Evolutionary conservation across 2,113 vertebrate species (phyloP).

Genomic region (Phocoena sinus): DNA sequence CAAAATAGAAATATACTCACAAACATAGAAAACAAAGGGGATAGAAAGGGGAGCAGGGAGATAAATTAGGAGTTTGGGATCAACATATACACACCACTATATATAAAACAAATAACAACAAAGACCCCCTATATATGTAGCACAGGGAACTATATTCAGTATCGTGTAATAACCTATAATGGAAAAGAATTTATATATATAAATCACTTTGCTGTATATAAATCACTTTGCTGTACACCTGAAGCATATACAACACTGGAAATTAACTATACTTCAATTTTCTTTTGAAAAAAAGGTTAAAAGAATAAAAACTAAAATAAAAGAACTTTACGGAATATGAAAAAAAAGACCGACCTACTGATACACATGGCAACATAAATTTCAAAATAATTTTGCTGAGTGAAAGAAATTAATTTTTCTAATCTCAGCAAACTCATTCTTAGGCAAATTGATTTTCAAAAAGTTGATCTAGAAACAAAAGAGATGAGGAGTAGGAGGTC

Average conservation of each 20-base stretch:
- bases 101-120: neutral
- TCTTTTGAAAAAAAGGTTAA: neutral
- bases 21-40: neutral
- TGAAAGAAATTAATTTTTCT: slow-evolving; percentile 2
- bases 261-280: neutral
- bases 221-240: neutral
- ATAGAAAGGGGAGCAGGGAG: neutral
- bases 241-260: neutral
- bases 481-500: neutral
- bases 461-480: neutral
- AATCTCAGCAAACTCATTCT: neutral
- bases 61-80: neutral
- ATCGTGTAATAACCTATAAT: neutral
- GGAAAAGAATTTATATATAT: neutral
- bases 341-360: neutral
- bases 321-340: neutral
- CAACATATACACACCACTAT: neutral
- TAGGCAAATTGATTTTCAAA: neutral
- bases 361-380: neutral
- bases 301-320: neutral
- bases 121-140: neutral
- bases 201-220: neutral
- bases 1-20: neutral
- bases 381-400: slow-evolving; percentile 36
- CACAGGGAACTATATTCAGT: neutral